Evolutionary conservation across 2,113 vertebrate species (phyloP), one percentile per base, ranked within the genome.

Genomic region (Diglossa brunneiventris): DNA sequence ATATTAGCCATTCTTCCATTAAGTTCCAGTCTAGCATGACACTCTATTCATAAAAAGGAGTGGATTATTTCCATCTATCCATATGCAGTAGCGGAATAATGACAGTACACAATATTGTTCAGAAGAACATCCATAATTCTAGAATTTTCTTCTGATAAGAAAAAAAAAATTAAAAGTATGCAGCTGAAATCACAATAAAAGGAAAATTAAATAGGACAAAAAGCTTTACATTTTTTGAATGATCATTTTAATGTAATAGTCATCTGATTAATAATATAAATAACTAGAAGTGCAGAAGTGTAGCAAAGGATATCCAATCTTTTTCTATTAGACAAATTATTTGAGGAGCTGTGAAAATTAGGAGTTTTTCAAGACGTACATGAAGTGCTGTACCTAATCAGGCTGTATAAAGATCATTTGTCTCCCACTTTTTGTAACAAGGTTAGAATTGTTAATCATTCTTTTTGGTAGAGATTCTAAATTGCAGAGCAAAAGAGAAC

Each of bases 361-460:
- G 50, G 33, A 83, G 17, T 66, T 95, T 95, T 92, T 13, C 20
- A 39, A 92, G 41, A 66, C 27, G 13, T 80, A 74, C 47, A 52
- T 68, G 9, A 84, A 95, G 30, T 68, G 15, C 39, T 92, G n/a
- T 69, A 88, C 33, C 37, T 93, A 96, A 96, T 95, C 86, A 97
- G 76, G 49, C 62, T 63, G 10, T 58, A 85, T 49, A 93, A 95
- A 17, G 22, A 92, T 73, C 44, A 63, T 89, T 90, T 90, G 59
- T 82, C 91, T 92, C 50, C 7, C 2, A 2, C 10, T 4, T 16
- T 62, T 74, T 89, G 16, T 74, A 89, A 91, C 5, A 59, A 74
- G 52, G 15, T 83, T 90, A 95, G 83, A 96, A 96, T 96, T 87
- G 89, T 63, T 96, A 96, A 95, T 95, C 23, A 93, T 66, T 59